Percentiles rank a stretch among this genome's conserved stretches.
Conservation (phyloP, 2,113 vertebrate species). For the western clawed frog (Xenopus tropicalis) region DNA sequence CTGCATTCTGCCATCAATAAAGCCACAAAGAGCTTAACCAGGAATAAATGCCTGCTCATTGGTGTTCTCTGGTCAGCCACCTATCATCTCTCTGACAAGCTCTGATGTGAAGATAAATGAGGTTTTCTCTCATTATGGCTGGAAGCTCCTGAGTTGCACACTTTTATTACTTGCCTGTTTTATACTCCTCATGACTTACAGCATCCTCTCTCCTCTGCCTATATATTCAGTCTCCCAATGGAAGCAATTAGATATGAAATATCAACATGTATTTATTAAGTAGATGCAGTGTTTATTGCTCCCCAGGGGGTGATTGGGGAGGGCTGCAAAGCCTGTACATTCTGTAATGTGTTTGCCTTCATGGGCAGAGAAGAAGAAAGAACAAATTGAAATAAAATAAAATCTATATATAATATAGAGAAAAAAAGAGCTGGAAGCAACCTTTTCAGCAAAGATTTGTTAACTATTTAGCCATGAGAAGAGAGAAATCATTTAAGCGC, state of each 20-base stretch:
- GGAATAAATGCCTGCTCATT: conserved; percentile 16
- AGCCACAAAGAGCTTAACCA: conserved; percentile 6
- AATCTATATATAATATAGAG: conserved; percentile 3
- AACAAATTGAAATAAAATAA: neutral
- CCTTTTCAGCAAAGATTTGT: neutral
- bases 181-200: conserved; percentile 56
- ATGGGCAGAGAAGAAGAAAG: conserved; percentile 22
- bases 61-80: conserved; percentile 6
- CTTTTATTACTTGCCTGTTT: conserved; percentile 51
- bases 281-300: conserved; percentile 53
- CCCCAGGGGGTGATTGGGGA: conserved; percentile 56
- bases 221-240: conserved; percentile 60
- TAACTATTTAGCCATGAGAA: too few species aligned
- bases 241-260: conserved; percentile 67
- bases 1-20: too few species aligned
- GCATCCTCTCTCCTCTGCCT: conserved; percentile 44
- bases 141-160: conserved; percentile 47
- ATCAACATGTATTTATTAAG: conserved; percentile 64
- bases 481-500: too few species aligned
- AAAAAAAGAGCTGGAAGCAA: neutral
- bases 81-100: conserved; percentile 14
- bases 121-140: conserved; percentile 27
- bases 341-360: conserved; percentile 47
- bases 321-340: conserved; percentile 48
- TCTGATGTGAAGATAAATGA: conserved; percentile 28